phyloP scores from a whole-genome alignment of 2,888 invertebrate genomes.

The Ethmia dodecea region DNA sequence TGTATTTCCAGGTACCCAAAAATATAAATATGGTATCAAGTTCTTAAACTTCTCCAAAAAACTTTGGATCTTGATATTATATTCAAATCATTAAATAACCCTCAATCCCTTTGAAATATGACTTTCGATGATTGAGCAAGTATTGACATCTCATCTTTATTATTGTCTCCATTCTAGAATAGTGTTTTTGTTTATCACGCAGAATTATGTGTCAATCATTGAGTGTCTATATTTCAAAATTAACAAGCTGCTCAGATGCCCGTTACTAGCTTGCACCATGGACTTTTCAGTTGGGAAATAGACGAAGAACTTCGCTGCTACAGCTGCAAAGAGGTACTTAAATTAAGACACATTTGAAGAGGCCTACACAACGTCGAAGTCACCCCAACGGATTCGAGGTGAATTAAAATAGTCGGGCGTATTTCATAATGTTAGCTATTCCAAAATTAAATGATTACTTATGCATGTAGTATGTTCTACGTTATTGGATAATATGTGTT shows the following conservation, averaged over 20 bases:
- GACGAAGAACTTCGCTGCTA: slow-evolving; percentile 35
- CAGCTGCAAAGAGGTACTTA: slow-evolving; percentile 64
- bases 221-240: slow-evolving; percentile 29
- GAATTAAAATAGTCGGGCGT: slow-evolving; percentile 63
- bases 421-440: slow-evolving; percentile 38
- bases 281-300: slow-evolving; percentile 72
- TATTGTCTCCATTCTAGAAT: too few species aligned
- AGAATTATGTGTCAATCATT: slow-evolving; percentile 26
- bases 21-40: slow-evolving; percentile 49
- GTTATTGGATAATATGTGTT: slow-evolving; percentile 46
- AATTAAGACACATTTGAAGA: slow-evolving; percentile 35
- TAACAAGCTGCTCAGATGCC: slow-evolving; percentile 34
- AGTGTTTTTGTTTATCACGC: too few species aligned
- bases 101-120: slow-evolving; percentile 39
- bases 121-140: slow-evolving; percentile 37
- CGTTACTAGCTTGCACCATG: slow-evolving; percentile 68
- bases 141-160: too few species aligned
- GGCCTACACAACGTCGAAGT: background rate
- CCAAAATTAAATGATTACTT: slow-evolving; percentile 29
- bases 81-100: slow-evolving; percentile 35
- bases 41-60: slow-evolving; percentile 17
- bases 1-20: slow-evolving; percentile 71
- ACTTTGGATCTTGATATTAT: slow-evolving; percentile 38
- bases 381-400: slow-evolving; percentile 57
- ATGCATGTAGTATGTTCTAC: slow-evolving; percentile 53